Base-by-base conservation (phyloP, 2,797 vertebrate species). In the Pempheris klunzingeri region DNA sequence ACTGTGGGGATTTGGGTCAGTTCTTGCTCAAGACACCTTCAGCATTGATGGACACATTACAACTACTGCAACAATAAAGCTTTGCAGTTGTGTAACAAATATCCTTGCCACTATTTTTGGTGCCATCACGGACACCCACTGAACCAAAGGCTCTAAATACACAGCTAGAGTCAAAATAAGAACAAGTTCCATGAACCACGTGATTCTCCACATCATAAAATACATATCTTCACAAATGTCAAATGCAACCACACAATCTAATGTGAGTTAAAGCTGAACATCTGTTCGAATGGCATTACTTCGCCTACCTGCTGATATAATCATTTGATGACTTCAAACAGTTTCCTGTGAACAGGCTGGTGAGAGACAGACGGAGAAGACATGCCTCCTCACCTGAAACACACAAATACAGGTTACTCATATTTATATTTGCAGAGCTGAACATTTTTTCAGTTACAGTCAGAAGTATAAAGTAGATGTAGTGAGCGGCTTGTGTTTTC, bases 281-380 rank as follows among this genome's bases (percentile, higher is more conserved):
- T n/a, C 10, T 2, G 1, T 13, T 38, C 1, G 3, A 26, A 28
- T n/a, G 55, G 14, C 58, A 49, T 58, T 2, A 11, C 2, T 74
- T 10, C 61, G 1, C 22, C 26, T 52, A 94, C 93, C 88, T 93
- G 72, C 39, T 78, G 76, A 93, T 90, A 46, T 78, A 89, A 71
- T 85, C 87, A 10, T 14, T 75, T 7, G 77, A 89, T 1, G 87
- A 89, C 4, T 89, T 52, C 44, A 93, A 61, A 71, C 85, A 80
- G 24, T 53, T 71, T 71, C 87, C 91, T 26, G 89, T 81, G 63
- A 93, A 91, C 26, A 93, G 71, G 66, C 74, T 91, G 84, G 72
- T 87, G 61, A 94, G 83, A n/a, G 92, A 94, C 43, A 94, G 74
- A 15, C 90, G 91, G 39, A 94, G 91, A 58, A 94, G 90, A 76